Conservation (phyloP, 2,797 vertebrate genomes). For the Catostomus latipinnis region DNA sequence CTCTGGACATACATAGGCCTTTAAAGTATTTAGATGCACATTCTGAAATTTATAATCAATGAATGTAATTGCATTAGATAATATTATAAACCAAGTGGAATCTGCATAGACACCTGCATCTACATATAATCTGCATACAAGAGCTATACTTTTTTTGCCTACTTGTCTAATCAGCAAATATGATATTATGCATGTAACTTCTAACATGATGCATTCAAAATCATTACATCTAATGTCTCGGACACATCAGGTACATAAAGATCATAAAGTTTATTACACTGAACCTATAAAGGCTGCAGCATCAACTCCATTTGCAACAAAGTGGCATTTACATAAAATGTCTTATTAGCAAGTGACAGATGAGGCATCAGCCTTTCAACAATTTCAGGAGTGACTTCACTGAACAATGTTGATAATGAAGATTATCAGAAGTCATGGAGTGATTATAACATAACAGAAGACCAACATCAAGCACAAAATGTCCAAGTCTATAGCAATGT, state of each 20-base stretch:
- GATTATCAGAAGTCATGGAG: conserved; percentile 6
- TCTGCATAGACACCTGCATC: no score
- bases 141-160: no score
- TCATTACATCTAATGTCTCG: no score
- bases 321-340: not conserved
- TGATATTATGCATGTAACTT: no score
- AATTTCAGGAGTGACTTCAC: not conserved
- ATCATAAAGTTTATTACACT: not conserved
- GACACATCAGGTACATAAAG: not conserved
- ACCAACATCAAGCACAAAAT: not conserved
- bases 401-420: not conserved
- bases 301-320: not conserved
- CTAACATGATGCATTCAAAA: no score
- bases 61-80: not conserved
- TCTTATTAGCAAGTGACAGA: not conserved
- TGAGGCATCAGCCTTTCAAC: not conserved
- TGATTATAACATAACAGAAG: conserved; percentile 2
- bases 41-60: not conserved
- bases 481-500: conserved; percentile 9
- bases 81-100: no score
- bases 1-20: not conserved
- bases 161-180: no score
- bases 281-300: not conserved
- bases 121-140: no score
- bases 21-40: not conserved